Evolutionary conservation across 2,113 vertebrate genomes (phyloP), one percentile per base, ranked within the genome.

Genomic region (Oreochromis tanganicae): DNA sequence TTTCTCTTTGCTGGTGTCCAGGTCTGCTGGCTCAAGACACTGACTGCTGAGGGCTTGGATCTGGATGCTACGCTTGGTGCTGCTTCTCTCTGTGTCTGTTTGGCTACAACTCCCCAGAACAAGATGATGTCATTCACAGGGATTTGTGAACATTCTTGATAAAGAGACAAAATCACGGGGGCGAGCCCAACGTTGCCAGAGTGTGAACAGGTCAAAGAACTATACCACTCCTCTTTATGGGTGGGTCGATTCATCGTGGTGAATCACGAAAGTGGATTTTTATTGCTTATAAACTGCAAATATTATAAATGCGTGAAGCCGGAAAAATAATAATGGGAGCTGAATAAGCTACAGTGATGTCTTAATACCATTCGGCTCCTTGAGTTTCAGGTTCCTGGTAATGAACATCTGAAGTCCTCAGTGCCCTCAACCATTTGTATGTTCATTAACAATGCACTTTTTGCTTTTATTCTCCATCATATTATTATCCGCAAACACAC

Each of bases 41-140:
- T 75, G 90, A 93, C 91, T 88, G 94, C 92, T 92, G 92, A 92
- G 94, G 90, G 38, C 87, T 94, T 95, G 93, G 95, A 95, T 92
- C 91, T 87, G 94, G 90, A 94, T 87, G 81, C 91, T 85, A 73
- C 55, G 78, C 89, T 89, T 12, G 61, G 89, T 91, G 88, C 90
- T 92, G 92, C 88, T 83, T 89, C 89, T 80, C 91, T 93, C 92
- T 83, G 87, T 89, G 91, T 91, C 92, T 93, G 89, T 92, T 94
- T 95, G 93, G 94, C 92, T 87, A 73, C 91, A 87, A 61, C 66
- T 80, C 84, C 71, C 63, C 83, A 86, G 83, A 90, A 91, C 88
- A 88, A 87, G 91, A 90, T 95, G 93, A 95, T 95, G 93, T 96
- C 92, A 94, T 95, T 92, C 82, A 54, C 48, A 75, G 92, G 89